Evolutionary conservation across 1,140 invertebrate species (phyloP).

Genomic region (Heliconius hermathena): DNA sequence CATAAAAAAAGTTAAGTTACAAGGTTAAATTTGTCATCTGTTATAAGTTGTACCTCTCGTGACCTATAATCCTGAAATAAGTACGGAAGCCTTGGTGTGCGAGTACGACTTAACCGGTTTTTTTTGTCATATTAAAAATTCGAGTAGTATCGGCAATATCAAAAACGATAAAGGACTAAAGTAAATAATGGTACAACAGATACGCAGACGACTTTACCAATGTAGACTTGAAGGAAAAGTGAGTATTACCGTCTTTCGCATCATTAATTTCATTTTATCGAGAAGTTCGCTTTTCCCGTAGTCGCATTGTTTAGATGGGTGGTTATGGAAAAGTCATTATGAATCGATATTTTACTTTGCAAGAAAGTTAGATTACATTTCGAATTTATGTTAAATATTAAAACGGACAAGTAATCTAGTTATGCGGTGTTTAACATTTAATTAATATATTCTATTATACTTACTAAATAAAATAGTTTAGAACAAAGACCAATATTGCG

Average conservation of each 20-base stretch:
- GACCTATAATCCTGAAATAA: too few species aligned
- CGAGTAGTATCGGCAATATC: too few species aligned
- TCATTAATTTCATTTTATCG: constrained; percentile 48
- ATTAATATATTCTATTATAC: background rate
- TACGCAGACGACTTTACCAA: background rate
- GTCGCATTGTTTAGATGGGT: constrained; percentile 41
- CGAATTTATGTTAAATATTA: constrained; percentile 27
- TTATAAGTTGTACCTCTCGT: too few species aligned
- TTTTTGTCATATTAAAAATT: too few species aligned
- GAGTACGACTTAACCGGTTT: too few species aligned
- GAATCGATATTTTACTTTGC: constrained; percentile 47
- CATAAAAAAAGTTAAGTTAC: too few species aligned
- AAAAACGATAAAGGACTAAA: background rate
- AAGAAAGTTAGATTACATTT: constrained; percentile 43
- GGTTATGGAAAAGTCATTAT: constrained; percentile 49
- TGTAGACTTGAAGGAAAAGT: constrained; percentile 30
- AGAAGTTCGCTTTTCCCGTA: constrained; percentile 39
- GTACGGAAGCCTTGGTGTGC: too few species aligned
- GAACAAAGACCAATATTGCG: background rate
- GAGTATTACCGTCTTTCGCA: constrained; percentile 40
- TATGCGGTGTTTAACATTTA: background rate
- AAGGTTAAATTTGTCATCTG: too few species aligned
- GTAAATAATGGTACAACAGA: background rate
- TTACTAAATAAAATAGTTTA: background rate
- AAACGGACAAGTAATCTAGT: background rate